phyloP scores from a whole-genome alignment of 2,888 invertebrate species.

The Drosophila formosana region DNA sequence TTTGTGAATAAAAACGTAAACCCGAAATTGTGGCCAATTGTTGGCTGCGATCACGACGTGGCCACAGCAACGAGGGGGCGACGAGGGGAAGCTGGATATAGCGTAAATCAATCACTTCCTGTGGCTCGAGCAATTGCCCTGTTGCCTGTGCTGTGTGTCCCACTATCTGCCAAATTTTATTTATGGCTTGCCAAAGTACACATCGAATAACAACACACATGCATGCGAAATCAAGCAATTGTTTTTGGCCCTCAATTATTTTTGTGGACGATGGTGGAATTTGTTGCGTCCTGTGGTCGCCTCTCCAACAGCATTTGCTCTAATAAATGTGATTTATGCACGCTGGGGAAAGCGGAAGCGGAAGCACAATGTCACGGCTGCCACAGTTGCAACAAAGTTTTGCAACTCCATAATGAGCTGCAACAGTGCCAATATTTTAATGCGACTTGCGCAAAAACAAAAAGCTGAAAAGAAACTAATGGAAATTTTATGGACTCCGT shows the following conservation, averaged over 20 bases:
- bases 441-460: slow-evolving; percentile 16
- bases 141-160: slow-evolving; percentile 30
- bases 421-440: slow-evolving; percentile 49
- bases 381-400: slow-evolving; percentile 43
- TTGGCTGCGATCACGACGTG: slow-evolving; percentile 11
- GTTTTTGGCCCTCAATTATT: slow-evolving; percentile 65
- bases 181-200: slow-evolving; percentile 56
- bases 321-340: slow-evolving; percentile 74
- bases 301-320: slow-evolving; percentile 44
- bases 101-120: slow-evolving; percentile 79
- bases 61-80: slow-evolving; percentile 1
- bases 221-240: slow-evolving; percentile 30
- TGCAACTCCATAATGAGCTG: slow-evolving; percentile 35
- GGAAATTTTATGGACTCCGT: slow-evolving; percentile 49
- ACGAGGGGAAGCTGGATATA: neutral
- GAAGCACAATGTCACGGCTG: slow-evolving; percentile 47
- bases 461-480: slow-evolving; percentile 44
- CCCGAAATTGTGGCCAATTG: slow-evolving; percentile 68
- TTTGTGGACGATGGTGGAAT: slow-evolving; percentile 37
- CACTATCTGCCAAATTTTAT: slow-evolving; percentile 58
- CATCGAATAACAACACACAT: slow-evolving; percentile 11
- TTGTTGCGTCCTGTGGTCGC: slow-evolving; percentile 41
- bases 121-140: slow-evolving; percentile 58
- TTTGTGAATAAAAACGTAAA: slow-evolving; percentile 60
- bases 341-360: slow-evolving; percentile 49